These are phyloP conservation scores for Imbricaverruca yamaguchii DNA, from an alignment of 2,888 invertebrate species.

Conservation along the genomic window DNA sequence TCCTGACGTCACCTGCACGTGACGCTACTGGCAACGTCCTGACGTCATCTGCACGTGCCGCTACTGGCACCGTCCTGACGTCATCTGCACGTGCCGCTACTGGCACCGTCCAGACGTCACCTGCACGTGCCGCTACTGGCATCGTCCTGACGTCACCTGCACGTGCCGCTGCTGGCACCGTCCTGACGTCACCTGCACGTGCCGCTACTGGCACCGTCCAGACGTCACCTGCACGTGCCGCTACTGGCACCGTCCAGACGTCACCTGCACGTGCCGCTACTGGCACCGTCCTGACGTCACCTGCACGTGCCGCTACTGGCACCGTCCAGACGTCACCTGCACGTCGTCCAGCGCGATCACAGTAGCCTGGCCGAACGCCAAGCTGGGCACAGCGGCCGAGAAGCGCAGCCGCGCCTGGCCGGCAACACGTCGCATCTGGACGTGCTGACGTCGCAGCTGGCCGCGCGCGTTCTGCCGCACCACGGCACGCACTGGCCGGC, in stretches of 20 bases:
- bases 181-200: not conserved
- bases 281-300: not conserved
- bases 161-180: not conserved
- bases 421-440: not conserved
- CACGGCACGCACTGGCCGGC: not conserved
- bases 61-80: not conserved
- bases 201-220: not conserved
- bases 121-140: not conserved
- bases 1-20: not conserved
- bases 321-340: not conserved
- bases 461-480: conserved; percentile 5
- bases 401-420: not conserved
- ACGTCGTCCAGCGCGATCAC: conserved; percentile 9
- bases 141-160: not conserved
- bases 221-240: not conserved
- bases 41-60: not conserved
- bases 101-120: not conserved
- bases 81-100: not conserved
- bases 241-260: not conserved
- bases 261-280: not conserved
- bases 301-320: not conserved
- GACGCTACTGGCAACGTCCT: not conserved
- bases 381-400: not conserved
- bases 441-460: not conserved
- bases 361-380: conserved; percentile 8